These are phyloP conservation scores for Morone chrysops DNA, from an alignment of 2,113 vertebrate genomes.

Conservation along the genomic window DNA sequence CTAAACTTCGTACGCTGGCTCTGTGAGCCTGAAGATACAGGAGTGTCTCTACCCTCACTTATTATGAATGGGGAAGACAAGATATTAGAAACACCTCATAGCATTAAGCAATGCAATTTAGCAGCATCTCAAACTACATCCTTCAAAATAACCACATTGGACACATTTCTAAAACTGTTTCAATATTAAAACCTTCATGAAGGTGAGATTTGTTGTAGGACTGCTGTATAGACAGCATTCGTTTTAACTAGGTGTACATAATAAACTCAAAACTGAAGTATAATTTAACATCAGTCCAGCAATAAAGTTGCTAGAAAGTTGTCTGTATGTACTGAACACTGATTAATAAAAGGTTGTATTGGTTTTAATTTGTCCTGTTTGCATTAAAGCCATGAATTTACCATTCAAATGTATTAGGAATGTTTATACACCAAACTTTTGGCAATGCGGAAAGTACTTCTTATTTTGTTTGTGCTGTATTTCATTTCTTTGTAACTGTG, in stretches of 20 bases:
- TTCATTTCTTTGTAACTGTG: not conserved
- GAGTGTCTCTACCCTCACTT: not conserved
- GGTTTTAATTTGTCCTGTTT: not conserved
- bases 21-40: slow-evolving; percentile 10
- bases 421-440: not conserved
- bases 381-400: slow-evolving; percentile 1
- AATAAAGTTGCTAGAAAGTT: not conserved
- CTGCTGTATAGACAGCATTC: not conserved
- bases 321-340: not conserved
- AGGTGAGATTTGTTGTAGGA: not conserved
- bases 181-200: not conserved
- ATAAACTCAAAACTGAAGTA: not conserved
- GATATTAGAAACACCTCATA: slow-evolving; percentile 2
- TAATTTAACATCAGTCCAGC: not conserved
- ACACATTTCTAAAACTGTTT: not conserved
- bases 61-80: not conserved
- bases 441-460: too few relatives aligned
- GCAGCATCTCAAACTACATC: not conserved
- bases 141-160: not conserved
- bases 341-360: not conserved
- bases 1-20: slow-evolving; percentile 13
- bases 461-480: not conserved
- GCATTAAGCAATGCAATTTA: not conserved
- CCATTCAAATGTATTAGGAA: not conserved
- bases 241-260: not conserved